phyloP scores from a whole-genome alignment of 2,113 vertebrate genomes.

The Arenaria interpres region DNA sequence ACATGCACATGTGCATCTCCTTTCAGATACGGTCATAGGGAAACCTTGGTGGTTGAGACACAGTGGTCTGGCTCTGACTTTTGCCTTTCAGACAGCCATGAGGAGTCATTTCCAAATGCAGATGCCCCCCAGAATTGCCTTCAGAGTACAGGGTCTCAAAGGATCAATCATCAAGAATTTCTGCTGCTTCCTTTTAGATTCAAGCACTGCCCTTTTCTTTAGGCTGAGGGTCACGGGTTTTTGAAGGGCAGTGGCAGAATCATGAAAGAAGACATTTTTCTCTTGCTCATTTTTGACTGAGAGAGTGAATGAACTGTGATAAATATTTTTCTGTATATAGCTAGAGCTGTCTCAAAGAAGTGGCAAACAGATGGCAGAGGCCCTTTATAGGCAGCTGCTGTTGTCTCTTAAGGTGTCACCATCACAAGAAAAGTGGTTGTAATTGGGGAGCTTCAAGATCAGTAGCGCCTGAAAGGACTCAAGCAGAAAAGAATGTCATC shows the following conservation, averaged over 20 bases:
- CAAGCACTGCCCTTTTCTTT: conserved; percentile 23
- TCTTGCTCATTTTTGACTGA: conserved; percentile 52
- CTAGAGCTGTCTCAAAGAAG: conserved; percentile 48
- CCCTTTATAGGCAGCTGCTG: conserved; percentile 63
- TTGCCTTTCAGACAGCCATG: not conserved
- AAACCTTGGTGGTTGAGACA: not conserved
- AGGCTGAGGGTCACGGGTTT: conserved; percentile 20
- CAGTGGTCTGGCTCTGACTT: not conserved
- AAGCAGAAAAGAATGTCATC: conserved; percentile 14
- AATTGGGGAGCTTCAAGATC: conserved; percentile 54
- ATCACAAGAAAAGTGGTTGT: conserved; percentile 41
- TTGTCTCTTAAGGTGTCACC: conserved; percentile 65
- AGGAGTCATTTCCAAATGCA: not conserved
- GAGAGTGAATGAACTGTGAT: conserved; percentile 55
- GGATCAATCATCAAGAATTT: conserved; percentile 6
- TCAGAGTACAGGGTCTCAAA: not conserved
- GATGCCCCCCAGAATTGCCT: not conserved
- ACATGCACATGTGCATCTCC: accelerated
- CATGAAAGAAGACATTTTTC: conserved; percentile 31
- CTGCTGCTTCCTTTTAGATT: conserved; percentile 36
- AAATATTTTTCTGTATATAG: conserved; percentile 60
- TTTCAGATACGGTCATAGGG: not conserved
- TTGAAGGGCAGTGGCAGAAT: conserved; percentile 38
- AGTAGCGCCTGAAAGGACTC: not conserved
- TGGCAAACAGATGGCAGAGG: conserved; percentile 57